Percentiles rank a stretch among this genome's conserved stretches.
Conservation (phyloP, 2,888 invertebrate genomes). For the Branchipolynoe longqiensis region DNA sequence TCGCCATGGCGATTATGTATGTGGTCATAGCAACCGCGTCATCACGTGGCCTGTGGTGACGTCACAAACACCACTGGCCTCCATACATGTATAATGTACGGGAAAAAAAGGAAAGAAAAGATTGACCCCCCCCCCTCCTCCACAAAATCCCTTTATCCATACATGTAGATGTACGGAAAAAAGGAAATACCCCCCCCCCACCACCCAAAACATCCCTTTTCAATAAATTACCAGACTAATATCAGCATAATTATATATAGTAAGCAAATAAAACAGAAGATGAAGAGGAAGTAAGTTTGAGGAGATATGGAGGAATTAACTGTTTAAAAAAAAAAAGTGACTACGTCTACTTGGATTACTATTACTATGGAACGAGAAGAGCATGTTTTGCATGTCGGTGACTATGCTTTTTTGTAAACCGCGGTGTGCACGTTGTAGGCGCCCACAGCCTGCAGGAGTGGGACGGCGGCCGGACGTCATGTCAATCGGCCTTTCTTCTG, state of each 20-base stretch:
- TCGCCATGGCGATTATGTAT: background rate
- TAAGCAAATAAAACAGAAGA: background rate
- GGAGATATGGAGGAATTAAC: background rate
- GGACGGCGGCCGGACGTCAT: constrained; percentile 23
- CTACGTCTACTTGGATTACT: too few species aligned
- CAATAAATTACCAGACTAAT: too few species aligned
- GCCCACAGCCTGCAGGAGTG: constrained; percentile 20
- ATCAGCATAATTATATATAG: too few species aligned
- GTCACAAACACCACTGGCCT: constrained; percentile 38
- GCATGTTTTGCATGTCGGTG: constrained; percentile 44
- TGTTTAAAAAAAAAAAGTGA: background rate
- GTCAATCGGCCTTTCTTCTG: constrained; percentile 49
- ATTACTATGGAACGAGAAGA: too few species aligned
- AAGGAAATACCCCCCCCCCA: too few species aligned
- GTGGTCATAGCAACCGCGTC: constrained; percentile 51
- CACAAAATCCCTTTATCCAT: too few species aligned
- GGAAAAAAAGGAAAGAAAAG: too few species aligned
- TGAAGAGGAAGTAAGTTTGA: background rate
- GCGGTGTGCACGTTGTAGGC: background rate
- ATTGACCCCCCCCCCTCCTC: too few species aligned
- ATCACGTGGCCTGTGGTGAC: constrained; percentile 24
- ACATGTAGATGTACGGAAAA: constrained; percentile 39
- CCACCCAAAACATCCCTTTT: too few species aligned
- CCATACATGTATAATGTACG: too few species aligned
- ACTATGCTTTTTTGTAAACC: background rate